Evolutionary conservation across 2,113 vertebrate species (phyloP).

Genomic region (Pholis gunnellus): DNA sequence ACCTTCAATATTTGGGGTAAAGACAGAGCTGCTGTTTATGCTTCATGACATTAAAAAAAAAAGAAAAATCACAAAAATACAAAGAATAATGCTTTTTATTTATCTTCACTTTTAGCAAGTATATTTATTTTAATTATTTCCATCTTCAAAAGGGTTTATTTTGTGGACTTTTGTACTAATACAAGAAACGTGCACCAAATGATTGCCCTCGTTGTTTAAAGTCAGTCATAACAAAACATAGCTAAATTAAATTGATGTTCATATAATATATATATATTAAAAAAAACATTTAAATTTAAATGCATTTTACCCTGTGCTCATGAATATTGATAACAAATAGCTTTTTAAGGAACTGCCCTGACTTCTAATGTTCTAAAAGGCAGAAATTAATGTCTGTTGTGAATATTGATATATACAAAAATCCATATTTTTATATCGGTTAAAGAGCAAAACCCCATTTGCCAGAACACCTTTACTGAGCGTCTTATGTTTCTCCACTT

Average conservation of each 20-base stretch:
- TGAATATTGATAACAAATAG: conserved; percentile 69
- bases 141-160: conserved; percentile 54
- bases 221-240: conserved; percentile 66
- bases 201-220: conserved; percentile 63
- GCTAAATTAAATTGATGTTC: conserved; percentile 64
- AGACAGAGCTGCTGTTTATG: neutral
- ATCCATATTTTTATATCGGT: conserved; percentile 71
- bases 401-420: conserved; percentile 77
- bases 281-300: conserved; percentile 58
- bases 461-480: conserved; percentile 52
- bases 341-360: conserved; percentile 75
- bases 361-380: conserved; percentile 53
- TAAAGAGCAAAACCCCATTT: conserved; percentile 56
- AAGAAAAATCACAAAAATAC: conserved; percentile 30
- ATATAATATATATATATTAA: conserved; percentile 63
- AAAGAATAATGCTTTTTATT: conserved; percentile 72
- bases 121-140: conserved; percentile 48
- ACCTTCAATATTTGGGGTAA: conserved; percentile 31
- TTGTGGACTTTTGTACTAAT: conserved; percentile 47
- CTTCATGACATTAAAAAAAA: conserved; percentile 9
- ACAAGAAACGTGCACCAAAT: conserved; percentile 53
- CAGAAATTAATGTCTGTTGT: conserved; percentile 60
- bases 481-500: conserved; percentile 44
- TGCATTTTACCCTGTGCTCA: conserved; percentile 75
- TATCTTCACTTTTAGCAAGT: conserved; percentile 56